Evolutionary conservation across 2,888 invertebrate genomes (phyloP).

Genomic region (Drosophila glabriapex): DNA sequence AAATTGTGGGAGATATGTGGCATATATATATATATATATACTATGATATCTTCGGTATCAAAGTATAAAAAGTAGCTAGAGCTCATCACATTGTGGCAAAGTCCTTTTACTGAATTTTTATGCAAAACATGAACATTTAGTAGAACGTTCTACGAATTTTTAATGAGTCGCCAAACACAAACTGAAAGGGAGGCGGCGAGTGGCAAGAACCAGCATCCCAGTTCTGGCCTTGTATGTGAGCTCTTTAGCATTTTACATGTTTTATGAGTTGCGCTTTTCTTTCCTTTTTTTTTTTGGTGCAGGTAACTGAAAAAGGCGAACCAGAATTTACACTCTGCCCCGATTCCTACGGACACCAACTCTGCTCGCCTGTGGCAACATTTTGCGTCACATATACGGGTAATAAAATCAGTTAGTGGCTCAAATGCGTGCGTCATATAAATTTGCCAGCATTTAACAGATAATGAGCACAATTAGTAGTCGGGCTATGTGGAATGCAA

Average conservation of each 20-base stretch:
- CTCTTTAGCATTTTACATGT: slow-evolving; percentile 75
- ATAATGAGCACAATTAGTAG: slow-evolving; percentile 78
- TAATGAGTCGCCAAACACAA: slow-evolving; percentile 70
- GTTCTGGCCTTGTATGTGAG: slow-evolving; percentile 43
- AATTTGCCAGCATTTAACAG: slow-evolving; percentile 78
- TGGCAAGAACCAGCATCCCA: slow-evolving; percentile 17
- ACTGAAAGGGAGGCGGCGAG: neutral
- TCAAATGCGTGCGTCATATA: slow-evolving; percentile 73
- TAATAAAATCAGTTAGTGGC: slow-evolving; percentile 75
- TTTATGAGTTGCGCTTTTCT: slow-evolving; percentile 61
- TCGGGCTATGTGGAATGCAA: slow-evolving; percentile 31
- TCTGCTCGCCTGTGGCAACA: slow-evolving; percentile 25
- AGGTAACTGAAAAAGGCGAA: slow-evolving; percentile 49
- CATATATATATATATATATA: no score
- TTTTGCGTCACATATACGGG: slow-evolving; percentile 55
- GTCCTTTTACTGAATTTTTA: slow-evolving; percentile 73
- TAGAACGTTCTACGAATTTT: slow-evolving; percentile 83
- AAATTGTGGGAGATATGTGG: no score
- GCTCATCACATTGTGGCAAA: slow-evolving; percentile 53
- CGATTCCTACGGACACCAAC: neutral
- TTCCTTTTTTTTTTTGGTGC: slow-evolving; percentile 23
- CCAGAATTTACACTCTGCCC: neutral
- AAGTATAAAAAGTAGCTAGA: slow-evolving; percentile 21
- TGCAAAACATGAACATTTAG: slow-evolving; percentile 84
- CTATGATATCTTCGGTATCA: no score